These are phyloP conservation scores for Hypena proboscidalis DNA, from an alignment of 2,888 invertebrate species.

Conservation along the genomic window DNA sequence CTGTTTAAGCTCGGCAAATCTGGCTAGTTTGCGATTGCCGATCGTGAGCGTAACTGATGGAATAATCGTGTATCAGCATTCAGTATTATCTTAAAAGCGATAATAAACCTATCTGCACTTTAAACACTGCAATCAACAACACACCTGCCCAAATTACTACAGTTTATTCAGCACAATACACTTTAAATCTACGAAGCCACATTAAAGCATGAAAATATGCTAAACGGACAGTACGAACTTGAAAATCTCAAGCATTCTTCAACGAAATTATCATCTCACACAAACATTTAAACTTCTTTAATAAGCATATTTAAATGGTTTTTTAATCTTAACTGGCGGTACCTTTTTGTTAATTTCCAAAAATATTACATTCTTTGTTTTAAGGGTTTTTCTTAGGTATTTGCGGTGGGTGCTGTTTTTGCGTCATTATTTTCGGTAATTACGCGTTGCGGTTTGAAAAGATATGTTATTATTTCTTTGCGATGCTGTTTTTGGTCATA, in stretches of 20 bases:
- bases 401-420: slow-evolving; percentile 7
- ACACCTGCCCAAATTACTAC: slow-evolving; percentile 9
- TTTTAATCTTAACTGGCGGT: slow-evolving; percentile 36
- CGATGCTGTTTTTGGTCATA: neutral
- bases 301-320: slow-evolving; percentile 55
- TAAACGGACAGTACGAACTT: slow-evolving; percentile 29
- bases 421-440: slow-evolving; percentile 14
- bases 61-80: slow-evolving; percentile 2
- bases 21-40: neutral
- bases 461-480: slow-evolving; percentile 1
- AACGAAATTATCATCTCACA: slow-evolving; percentile 50
- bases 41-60: slow-evolving; percentile 2
- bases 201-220: slow-evolving; percentile 33
- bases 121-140: slow-evolving; percentile 7
- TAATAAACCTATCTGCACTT: slow-evolving; percentile 6
- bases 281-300: slow-evolving; percentile 56
- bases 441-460: slow-evolving; percentile 3
- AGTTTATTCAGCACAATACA: slow-evolving; percentile 12
- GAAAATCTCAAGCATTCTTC: slow-evolving; percentile 40
- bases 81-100: neutral
- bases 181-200: slow-evolving; percentile 27
- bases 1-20: too few species aligned
- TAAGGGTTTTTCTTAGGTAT: slow-evolving; percentile 13
- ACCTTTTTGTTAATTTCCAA: slow-evolving; percentile 42
- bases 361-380: slow-evolving; percentile 37